Evolutionary conservation across 2,113 vertebrate genomes (phyloP).

Genomic region (Megaleporinus macrocephalus): DNA sequence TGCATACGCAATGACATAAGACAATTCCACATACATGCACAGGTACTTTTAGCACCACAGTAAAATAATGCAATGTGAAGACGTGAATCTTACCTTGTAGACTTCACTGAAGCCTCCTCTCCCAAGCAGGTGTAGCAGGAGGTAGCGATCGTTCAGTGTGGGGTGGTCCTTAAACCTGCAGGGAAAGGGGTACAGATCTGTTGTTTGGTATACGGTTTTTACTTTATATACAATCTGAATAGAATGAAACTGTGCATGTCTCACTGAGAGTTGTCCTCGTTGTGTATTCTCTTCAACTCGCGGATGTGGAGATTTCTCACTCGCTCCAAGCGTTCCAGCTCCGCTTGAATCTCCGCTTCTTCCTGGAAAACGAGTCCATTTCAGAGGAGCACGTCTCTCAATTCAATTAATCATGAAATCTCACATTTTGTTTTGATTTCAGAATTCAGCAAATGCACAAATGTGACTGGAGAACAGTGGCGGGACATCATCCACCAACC

Average conservation of each 20-base stretch:
- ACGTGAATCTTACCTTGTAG: slow-evolving; percentile 84
- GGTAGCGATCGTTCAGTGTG: slow-evolving; percentile 93
- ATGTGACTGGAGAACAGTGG: too few relatives aligned
- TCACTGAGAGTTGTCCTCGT: slow-evolving; percentile 96
- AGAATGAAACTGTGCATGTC: not conserved
- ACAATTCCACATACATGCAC: too few relatives aligned
- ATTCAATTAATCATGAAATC: too few relatives aligned
- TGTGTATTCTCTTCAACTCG: slow-evolving; percentile 96
- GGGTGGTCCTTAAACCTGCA: slow-evolving; percentile 96
- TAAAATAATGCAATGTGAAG: not conserved
- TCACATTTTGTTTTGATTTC: too few relatives aligned
- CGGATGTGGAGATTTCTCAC: slow-evolving; percentile 96
- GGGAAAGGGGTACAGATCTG: not conserved
- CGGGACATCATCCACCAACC: too few relatives aligned
- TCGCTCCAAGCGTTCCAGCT: slow-evolving; percentile 93
- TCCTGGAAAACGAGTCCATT: slow-evolving; percentile 75
- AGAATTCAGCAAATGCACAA: too few relatives aligned
- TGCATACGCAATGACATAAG: too few relatives aligned
- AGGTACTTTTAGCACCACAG: too few relatives aligned
- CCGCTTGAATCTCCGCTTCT: slow-evolving; percentile 93
- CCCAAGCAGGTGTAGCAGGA: slow-evolving; percentile 92
- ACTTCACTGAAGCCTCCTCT: slow-evolving; percentile 98
- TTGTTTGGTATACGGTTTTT: not conserved
- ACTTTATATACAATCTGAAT: not conserved
- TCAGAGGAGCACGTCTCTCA: not conserved